Base-by-base conservation (phyloP, 2,888 invertebrate genomes). In the Drosophila neonasuta region DNA sequence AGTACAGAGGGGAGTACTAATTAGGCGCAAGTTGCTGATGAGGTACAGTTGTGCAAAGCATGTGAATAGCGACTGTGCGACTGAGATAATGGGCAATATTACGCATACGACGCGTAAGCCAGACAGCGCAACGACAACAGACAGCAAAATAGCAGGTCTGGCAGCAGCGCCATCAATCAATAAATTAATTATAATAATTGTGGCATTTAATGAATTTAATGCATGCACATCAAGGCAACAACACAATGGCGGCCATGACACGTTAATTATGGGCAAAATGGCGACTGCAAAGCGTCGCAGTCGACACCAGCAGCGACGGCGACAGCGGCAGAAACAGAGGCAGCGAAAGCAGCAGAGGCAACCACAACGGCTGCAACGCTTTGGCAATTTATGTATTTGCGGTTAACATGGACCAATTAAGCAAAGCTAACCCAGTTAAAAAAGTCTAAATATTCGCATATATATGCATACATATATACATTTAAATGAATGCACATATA, bases 121-220 rank as follows among this genome's bases (percentile, higher is more conserved):
- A 52, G 32, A 13, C 20, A 32, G n/a, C 42, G 13, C 15, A 7
- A 36, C 17, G n/a, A 9, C 32, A 36, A 2, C 17, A 46, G 15
- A 2, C 13, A 20, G 2, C 17, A 29, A 34, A 45, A 34, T n/a
- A 41, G 24, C n/a, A 29, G 6, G 51, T 30, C 50, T 58, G 30
- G 32, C 36, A 30, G 52, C 49, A 29, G 50, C 50, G 59, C 71
- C 69, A 52, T 81, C 75, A 74, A 77, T 82, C 80, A 79, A 86
- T 89, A 89, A 90, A 85, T 89, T 87, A 89, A 90, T 90, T 90
- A 90, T 74, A 89, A 90, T 90, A 88, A 90, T 90, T 90, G 90
- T 88, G 90, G 90, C 80, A 88, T 88, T 88, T 88, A 88, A 89
- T 89, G 88, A 76, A 88, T 87, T 88, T 84, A 88, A 89, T 88